Evolutionary conservation across 2,888 invertebrate species (phyloP).

Genomic region (Pristionchus entomophagus): DNA sequence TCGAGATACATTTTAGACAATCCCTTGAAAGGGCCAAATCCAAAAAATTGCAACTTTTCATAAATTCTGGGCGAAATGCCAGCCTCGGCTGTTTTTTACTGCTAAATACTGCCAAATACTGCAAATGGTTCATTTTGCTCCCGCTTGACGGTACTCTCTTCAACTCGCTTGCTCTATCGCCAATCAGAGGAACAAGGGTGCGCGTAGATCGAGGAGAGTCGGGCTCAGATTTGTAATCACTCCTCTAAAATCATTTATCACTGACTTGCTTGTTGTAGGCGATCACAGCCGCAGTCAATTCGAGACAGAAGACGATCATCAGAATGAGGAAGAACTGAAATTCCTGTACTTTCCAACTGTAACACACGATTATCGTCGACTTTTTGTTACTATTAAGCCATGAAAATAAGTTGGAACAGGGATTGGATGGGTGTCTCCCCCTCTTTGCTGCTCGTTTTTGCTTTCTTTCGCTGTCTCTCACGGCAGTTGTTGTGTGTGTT

Average conservation of each 20-base stretch:
- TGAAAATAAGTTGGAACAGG: neutral
- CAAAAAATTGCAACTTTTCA: no score
- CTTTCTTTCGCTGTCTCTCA: conserved; percentile 33
- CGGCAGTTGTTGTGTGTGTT: conserved; percentile 45
- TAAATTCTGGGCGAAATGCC: no score
- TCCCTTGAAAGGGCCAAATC: no score
- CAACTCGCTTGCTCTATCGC: no score
- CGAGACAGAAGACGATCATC: conserved; percentile 85
- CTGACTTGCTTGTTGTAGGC: conserved; percentile 82
- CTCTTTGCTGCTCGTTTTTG: conserved; percentile 20
- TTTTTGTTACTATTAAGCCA: neutral
- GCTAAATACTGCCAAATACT: no score
- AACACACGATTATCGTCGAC: neutral
- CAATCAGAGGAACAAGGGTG: no score
- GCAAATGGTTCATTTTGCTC: no score
- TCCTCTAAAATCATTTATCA: neutral
- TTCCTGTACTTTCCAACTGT: neutral
- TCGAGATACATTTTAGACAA: no score
- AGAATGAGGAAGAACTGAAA: conserved; percentile 86
- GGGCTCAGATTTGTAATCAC: neutral
- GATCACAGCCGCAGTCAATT: conserved; percentile 87
- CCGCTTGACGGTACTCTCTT: no score
- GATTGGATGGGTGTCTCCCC: neutral
- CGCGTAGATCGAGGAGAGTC: neutral
- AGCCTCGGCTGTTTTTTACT: no score